phyloP scores from a whole-genome alignment of 2,888 invertebrate genomes.

The Bhutanitis thaidina region DNA sequence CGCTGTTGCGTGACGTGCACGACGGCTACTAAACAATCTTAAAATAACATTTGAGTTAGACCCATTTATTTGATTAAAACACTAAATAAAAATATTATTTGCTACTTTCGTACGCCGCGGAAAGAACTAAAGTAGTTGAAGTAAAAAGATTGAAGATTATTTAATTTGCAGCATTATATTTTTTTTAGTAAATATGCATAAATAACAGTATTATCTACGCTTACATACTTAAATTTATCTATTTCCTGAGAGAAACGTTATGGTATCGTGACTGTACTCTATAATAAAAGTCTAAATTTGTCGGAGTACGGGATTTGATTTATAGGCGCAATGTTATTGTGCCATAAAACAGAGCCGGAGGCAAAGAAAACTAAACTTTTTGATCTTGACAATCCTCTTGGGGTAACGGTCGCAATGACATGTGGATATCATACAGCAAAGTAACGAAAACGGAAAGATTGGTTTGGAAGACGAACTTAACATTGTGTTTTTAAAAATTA shows the following conservation, averaged over 20 bases:
- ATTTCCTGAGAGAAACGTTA: too few species aligned
- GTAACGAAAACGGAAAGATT: conserved; percentile 13
- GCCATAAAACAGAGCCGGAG: conserved; percentile 15
- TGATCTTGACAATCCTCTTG: conserved; percentile 20
- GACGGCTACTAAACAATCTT: not conserved
- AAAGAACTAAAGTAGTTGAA: too few species aligned
- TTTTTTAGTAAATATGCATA: too few species aligned
- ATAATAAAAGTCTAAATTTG: conserved; percentile 14
- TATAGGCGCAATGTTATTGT: conserved; percentile 19
- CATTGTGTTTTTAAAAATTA: too few species aligned
- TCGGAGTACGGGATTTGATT: conserved; percentile 18
- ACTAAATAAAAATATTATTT: not conserved
- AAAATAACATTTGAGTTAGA: conserved; percentile 3
- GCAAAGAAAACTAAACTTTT: conserved; percentile 18
- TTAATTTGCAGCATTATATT: too few species aligned
- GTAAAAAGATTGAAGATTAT: too few species aligned
- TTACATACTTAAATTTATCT: too few species aligned
- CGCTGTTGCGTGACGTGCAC: conserved; percentile 36
- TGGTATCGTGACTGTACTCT: too few species aligned
- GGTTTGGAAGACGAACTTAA: conserved; percentile 1
- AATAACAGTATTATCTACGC: too few species aligned
- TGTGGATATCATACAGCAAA: conserved; percentile 13
- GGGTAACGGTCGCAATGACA: conserved; percentile 13
- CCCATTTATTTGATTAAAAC: not conserved
- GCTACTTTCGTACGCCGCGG: too few species aligned